These are phyloP conservation scores for Pelecanus crispus DNA, from an alignment of 2,113 vertebrate genomes.

Conservation along the genomic window DNA sequence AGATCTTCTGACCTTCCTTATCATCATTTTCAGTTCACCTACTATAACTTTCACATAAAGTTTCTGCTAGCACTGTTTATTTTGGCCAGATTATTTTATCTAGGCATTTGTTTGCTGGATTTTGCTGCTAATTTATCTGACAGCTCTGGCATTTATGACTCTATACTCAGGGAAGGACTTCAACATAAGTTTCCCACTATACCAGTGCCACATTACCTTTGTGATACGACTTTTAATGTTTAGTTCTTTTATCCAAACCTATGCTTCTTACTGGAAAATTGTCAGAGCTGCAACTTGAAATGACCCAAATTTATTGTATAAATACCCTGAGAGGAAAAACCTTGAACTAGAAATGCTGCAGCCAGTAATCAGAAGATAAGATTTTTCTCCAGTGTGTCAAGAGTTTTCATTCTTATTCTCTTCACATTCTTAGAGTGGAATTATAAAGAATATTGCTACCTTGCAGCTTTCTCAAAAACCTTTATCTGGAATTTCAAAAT, in stretches of 20 bases:
- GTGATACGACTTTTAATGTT: not conserved
- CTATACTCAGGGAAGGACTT: not conserved
- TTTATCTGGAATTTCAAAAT: not conserved
- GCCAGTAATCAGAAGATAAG: not conserved
- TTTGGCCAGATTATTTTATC: not conserved
- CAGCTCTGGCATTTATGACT: not conserved
- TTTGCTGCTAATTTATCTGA: not conserved
- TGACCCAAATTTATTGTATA: constrained; percentile 14
- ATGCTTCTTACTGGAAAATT: not conserved
- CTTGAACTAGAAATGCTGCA: not conserved
- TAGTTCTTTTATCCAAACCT: not conserved
- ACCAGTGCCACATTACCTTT: not conserved
- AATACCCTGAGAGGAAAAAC: not conserved
- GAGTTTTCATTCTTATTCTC: not conserved
- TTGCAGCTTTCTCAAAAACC: not conserved
- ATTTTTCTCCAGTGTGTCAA: constrained; percentile 1
- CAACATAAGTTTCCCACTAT: not conserved
- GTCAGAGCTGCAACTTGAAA: not conserved
- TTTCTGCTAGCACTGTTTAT: not conserved
- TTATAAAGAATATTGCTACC: not conserved
- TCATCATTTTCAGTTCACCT: not conserved
- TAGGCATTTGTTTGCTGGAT: not conserved
- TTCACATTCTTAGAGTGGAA: not conserved
- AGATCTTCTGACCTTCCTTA: not conserved
- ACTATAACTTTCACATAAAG: not conserved